Percentiles rank a stretch among this genome's conserved stretches.
Evolutionary conservation across 2,888 invertebrate species (phyloP).

Genomic region (Miltochrista miniata): DNA sequence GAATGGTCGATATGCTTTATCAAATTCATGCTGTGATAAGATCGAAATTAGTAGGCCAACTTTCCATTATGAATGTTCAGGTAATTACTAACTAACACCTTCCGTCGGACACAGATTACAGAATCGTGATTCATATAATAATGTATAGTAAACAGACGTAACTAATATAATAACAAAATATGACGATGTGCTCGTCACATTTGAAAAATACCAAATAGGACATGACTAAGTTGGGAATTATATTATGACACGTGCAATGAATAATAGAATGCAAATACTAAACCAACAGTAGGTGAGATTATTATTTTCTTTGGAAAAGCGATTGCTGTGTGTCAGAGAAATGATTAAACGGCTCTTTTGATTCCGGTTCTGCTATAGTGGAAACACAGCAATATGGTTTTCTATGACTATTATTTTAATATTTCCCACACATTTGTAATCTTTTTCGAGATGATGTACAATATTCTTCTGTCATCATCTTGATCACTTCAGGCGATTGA

Average conservation of each 20-base stretch:
- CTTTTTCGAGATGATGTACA: no score
- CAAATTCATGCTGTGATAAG: not conserved
- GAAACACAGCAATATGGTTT: no score
- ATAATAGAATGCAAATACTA: not conserved
- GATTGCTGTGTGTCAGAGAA: no score
- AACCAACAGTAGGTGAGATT: no score
- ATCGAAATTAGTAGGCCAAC: not conserved
- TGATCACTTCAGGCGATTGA: no score
- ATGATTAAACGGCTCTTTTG: no score
- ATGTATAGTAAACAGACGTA: not conserved
- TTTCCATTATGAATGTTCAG: conserved; percentile 3
- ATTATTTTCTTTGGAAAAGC: no score
- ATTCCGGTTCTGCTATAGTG: no score
- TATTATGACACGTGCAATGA: not conserved
- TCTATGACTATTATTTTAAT: no score
- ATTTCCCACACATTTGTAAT: no score
- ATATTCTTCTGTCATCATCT: no score
- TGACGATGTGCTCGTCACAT: not conserved
- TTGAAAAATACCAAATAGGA: not conserved
- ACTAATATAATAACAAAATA: not conserved
- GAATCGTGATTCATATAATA: not conserved
- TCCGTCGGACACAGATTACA: not conserved
- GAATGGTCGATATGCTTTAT: not conserved
- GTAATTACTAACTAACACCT: not conserved
- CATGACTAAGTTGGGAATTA: conserved; percentile 4